A percentile compares a stretch with the other conserved stretches of the same genome.
Evolutionary conservation across 2,797 vertebrate genomes (phyloP).

Genomic region (Adrianichthys oophorus): DNA sequence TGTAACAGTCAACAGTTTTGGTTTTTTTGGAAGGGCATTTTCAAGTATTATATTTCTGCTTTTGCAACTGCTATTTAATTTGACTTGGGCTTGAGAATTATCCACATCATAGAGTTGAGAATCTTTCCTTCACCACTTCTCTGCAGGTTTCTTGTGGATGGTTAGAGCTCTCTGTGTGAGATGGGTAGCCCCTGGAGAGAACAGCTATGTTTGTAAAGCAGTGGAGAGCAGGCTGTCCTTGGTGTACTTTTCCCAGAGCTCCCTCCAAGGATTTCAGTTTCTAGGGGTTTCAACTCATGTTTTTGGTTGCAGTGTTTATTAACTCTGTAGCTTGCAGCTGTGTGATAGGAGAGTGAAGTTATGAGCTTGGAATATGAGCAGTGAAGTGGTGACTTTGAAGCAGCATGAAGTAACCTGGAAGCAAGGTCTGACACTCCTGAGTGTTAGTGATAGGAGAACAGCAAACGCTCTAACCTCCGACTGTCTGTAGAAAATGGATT

Average conservation of each 20-base stretch:
- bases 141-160: conserved; percentile 26
- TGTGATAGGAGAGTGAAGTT: conserved; percentile 26
- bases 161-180: conserved; percentile 44
- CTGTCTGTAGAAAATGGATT: conserved; percentile 2
- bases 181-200: conserved; percentile 31
- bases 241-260: conserved; percentile 40
- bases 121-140: conserved; percentile 12
- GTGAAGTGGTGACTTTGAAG: conserved; percentile 34
- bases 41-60: not conserved
- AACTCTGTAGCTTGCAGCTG: conserved; percentile 38
- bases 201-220: conserved; percentile 36
- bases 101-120: conserved; percentile 5
- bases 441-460: conserved; percentile 13
- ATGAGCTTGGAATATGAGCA: conserved; percentile 20
- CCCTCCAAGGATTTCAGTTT: conserved; percentile 24
- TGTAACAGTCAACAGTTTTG: too few species aligned
- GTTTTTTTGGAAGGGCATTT: not conserved
- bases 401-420: conserved; percentile 10
- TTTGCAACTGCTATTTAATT: conserved; percentile 10
- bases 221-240: conserved; percentile 42
- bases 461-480: conserved; percentile 14
- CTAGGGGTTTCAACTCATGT: conserved; percentile 36
- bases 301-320: conserved; percentile 39
- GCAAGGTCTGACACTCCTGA: conserved; percentile 2
- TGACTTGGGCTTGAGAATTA: conserved; percentile 12